Evolutionary conservation across 2,888 invertebrate genomes (phyloP), one percentile per base, ranked within the genome.

Genomic region (Cylloceria caligata): DNA sequence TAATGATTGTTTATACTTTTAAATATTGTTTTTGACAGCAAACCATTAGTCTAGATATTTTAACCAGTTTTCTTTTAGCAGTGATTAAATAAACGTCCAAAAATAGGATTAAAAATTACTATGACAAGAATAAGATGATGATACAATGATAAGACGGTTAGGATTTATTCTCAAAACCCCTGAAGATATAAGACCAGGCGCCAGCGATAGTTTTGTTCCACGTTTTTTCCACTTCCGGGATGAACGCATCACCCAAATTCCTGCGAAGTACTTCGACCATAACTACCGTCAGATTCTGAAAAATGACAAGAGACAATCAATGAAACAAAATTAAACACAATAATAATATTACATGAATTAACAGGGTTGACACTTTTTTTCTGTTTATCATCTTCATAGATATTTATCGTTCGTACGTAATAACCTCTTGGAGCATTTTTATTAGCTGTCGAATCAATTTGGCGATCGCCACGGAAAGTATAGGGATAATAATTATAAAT

Each of bases 181-280:
- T 81, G 49, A 79, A 85, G 42, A 85, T 55, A 67, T 78, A 69
- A 27, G 83, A 76, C 65, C 83, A 85, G 39, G 84, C 83, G 36
- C 78, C 81, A 47, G 78, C 67, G 19, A 85, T 62, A 4, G 93
- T 91, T 86, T 93, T 93, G 64, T 88, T 90, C 94, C 94, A 94
- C 9, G 94, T 93, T 27, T 91, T 91, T n/a, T 90, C 90, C 1
- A 91, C 93, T 83, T 93, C 93, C 60, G 91, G 86, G 0, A 93
- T 93, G 80, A 93, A 93, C 75, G 92, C 91, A 3, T 90, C 86
- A 21, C 94, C 94, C 36, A 94, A 87, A 74, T 90, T 92, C 77
- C 92, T 91, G 16, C 89, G 88, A 21, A 94, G 87, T 55, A 93
- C 90, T 3, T 92, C 92, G 49, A 93, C 65, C n/a, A 93, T 84